phyloP scores from a whole-genome alignment of 2,113 vertebrate species.

The Aegithalos caudatus region DNA sequence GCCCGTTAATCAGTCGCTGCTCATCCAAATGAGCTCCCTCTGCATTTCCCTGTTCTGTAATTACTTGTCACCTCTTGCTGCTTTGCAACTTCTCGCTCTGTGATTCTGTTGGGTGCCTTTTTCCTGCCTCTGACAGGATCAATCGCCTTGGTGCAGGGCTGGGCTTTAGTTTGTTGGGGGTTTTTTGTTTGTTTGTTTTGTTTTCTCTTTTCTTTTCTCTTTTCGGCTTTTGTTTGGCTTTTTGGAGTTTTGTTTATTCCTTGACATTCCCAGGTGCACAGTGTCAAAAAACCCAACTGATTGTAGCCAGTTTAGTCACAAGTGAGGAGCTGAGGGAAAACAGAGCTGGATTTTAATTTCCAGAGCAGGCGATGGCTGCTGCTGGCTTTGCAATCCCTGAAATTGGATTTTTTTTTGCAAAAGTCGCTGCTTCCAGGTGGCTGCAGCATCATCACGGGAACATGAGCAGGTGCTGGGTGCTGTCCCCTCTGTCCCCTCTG shows the following conservation, averaged over 20 bases:
- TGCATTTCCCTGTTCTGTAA: slow-evolving; percentile 52
- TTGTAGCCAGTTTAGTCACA: neutral
- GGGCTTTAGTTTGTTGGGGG: neutral
- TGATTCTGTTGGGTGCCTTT: neutral
- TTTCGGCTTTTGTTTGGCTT: neutral
- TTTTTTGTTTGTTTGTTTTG: no score
- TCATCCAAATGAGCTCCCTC: slow-evolving; percentile 49
- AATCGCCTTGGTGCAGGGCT: neutral
- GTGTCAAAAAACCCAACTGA: neutral
- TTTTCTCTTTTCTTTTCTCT: neutral
- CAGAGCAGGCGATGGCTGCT: neutral
- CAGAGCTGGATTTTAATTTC: neutral
- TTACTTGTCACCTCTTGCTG: slow-evolving; percentile 62
- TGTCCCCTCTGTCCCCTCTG: neutral
- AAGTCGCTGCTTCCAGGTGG: neutral
- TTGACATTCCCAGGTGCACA: neutral
- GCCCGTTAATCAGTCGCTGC: slow-evolving; percentile 46
- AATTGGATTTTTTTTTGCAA: neutral
- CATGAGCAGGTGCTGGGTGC: neutral
- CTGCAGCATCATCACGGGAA: neutral
- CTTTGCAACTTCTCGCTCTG: slow-evolving; percentile 28
- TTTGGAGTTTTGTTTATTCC: neutral
- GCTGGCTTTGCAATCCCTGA: neutral
- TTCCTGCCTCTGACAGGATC: neutral
- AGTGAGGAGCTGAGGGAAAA: neutral